phyloP scores from a whole-genome alignment of 2,888 invertebrate species.

The Crepidodera aurea region DNA sequence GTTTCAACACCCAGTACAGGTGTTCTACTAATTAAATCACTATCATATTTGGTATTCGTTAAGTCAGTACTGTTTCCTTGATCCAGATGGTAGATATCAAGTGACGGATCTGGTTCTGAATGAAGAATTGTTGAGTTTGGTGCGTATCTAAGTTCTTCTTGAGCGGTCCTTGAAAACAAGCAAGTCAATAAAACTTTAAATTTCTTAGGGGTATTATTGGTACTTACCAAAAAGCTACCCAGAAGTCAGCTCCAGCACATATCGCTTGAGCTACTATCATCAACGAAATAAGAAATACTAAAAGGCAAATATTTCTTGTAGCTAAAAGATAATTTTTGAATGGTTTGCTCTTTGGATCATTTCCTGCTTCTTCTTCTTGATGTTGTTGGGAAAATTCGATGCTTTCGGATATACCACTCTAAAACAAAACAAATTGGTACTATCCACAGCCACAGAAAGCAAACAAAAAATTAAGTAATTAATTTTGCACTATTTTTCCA shows the following conservation, averaged over 20 bases:
- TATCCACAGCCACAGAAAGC: too few species aligned
- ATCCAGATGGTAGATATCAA: not conserved
- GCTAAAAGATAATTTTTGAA: slow-evolving; percentile 52
- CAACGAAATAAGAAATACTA: slow-evolving; percentile 42
- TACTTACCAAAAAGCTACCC: slow-evolving; percentile 55
- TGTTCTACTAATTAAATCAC: not conserved
- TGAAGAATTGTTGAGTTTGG: not conserved
- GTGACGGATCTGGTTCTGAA: not conserved
- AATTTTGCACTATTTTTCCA: too few species aligned
- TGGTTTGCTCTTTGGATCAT: slow-evolving; percentile 39
- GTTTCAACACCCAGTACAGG: not conserved
- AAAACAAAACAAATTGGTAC: too few species aligned
- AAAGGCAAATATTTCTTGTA: slow-evolving; percentile 44
- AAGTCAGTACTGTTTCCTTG: not conserved
- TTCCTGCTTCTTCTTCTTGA: slow-evolving; percentile 37
- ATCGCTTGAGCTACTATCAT: slow-evolving; percentile 50
- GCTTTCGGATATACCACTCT: slow-evolving; percentile 20
- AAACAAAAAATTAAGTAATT: too few species aligned
- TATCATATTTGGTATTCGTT: too few species aligned
- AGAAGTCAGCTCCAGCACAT: slow-evolving; percentile 54
- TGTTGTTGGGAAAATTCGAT: not conserved
- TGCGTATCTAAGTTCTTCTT: slow-evolving; percentile 22
- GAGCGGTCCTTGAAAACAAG: slow-evolving; percentile 15
- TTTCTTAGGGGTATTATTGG: too few species aligned
- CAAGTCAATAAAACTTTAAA: too few species aligned